phyloP scores from a whole-genome alignment of 2,888 invertebrate species.

The Dendrolimus pini region DNA sequence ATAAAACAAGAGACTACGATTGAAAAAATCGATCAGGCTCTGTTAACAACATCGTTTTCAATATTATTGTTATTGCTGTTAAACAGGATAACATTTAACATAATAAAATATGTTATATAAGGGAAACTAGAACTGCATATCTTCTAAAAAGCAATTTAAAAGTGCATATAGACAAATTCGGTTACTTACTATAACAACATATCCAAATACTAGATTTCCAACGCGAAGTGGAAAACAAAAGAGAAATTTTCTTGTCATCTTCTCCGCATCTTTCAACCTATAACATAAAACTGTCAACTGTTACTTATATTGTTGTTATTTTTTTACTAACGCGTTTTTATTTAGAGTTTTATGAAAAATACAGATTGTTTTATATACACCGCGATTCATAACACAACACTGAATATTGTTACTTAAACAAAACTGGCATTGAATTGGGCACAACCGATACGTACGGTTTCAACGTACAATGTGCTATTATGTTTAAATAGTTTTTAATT shows the following conservation, averaged over 20 bases:
- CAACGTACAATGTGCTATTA: conserved; percentile 52
- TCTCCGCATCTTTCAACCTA: conserved; percentile 44
- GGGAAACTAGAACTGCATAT: too few relatives aligned
- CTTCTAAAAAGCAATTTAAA: too few relatives aligned
- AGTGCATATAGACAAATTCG: too few relatives aligned
- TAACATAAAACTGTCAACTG: conserved; percentile 23
- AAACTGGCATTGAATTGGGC: conserved; percentile 13
- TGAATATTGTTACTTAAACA: too few relatives aligned
- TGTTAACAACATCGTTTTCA: too few relatives aligned
- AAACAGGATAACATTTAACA: too few relatives aligned
- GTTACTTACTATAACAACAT: conserved; percentile 61
- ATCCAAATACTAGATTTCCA: conserved; percentile 66
- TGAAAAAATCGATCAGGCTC: conserved; percentile 4
- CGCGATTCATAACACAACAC: too few relatives aligned
- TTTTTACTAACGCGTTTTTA: too few relatives aligned
- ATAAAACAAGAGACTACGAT: background rate
- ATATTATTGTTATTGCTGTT: too few relatives aligned
- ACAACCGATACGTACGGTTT: conserved; percentile 42
- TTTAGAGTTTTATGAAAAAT: too few relatives aligned
- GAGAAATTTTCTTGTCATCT: conserved; percentile 68
- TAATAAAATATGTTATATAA: too few relatives aligned
- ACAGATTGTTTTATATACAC: too few relatives aligned
- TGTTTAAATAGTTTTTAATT: conserved; percentile 4
- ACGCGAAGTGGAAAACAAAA: conserved; percentile 64
- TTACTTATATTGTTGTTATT: background rate